Evolutionary conservation across 2,888 invertebrate genomes (phyloP).

Genomic region (Lochmaea capreae): DNA sequence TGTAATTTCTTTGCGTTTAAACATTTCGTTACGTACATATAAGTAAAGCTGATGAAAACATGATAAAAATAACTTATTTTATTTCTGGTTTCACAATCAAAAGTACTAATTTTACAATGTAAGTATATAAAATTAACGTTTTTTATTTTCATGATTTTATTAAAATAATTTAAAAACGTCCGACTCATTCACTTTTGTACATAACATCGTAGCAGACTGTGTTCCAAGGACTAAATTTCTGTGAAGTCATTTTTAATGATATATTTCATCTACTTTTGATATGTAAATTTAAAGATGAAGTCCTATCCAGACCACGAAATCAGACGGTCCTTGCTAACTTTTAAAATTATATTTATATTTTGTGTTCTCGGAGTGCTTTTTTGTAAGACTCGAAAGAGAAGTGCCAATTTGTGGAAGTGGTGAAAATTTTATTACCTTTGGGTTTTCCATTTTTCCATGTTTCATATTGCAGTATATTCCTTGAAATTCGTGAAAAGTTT

Average conservation of each 20-base stretch:
- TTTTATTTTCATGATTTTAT: too few species aligned
- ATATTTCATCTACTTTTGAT: conserved; percentile 45
- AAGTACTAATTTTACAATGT: too few species aligned
- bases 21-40: too few species aligned
- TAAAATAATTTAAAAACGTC: too few species aligned
- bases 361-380: conserved; percentile 54
- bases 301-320: conserved; percentile 53
- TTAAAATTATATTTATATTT: conserved; percentile 57
- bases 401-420: conserved; percentile 63
- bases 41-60: too few species aligned
- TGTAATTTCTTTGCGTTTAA: too few species aligned
- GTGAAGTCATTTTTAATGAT: conserved; percentile 53
- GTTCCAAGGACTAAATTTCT: not conserved
- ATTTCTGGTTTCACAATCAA: too few species aligned
- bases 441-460: conserved; percentile 63
- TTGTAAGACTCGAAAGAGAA: conserved; percentile 57
- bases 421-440: conserved; percentile 61
- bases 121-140: too few species aligned
- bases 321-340: conserved; percentile 37
- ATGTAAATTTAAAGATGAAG: conserved; percentile 48
- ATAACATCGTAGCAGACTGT: not conserved
- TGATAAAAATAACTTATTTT: too few species aligned
- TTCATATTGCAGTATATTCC: conserved; percentile 40
- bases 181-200: too few species aligned
- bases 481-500: conserved; percentile 25